Percentiles rank a stretch among this genome's conserved stretches.
Conservation (phyloP, 2,888 invertebrate species). For the Pristionchus fissidentatus region DNA sequence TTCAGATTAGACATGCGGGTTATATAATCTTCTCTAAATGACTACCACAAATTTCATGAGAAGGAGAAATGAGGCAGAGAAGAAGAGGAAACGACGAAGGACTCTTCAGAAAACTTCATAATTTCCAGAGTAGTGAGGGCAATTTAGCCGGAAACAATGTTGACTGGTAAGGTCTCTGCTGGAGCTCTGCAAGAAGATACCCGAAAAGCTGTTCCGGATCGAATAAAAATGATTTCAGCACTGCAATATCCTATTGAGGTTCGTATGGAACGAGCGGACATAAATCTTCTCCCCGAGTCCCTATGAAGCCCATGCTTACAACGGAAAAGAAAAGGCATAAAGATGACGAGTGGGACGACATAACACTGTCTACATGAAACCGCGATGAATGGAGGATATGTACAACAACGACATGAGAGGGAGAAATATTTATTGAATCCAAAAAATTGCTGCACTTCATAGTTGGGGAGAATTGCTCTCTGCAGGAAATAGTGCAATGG, state of each 20-base stretch:
- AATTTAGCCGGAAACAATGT: background rate
- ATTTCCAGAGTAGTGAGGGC: background rate
- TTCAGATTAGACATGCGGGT: too few relatives aligned
- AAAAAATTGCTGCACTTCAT: too few relatives aligned
- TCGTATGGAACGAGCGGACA: background rate
- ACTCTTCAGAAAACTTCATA: background rate
- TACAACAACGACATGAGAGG: too few relatives aligned
- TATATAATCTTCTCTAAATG: too few relatives aligned
- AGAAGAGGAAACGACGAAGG: background rate
- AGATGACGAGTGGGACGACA: constrained; percentile 24
- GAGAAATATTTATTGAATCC: too few relatives aligned
- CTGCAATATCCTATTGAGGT: background rate
- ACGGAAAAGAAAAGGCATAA: background rate
- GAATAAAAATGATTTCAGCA: too few relatives aligned
- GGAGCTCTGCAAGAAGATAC: too few relatives aligned
- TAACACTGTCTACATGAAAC: background rate
- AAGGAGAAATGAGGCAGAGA: background rate
- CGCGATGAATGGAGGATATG: too few relatives aligned
- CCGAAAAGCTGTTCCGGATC: background rate
- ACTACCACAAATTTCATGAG: too few relatives aligned
- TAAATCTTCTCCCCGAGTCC: background rate
- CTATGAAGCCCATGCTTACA: background rate
- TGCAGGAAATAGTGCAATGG: too few relatives aligned
- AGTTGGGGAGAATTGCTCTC: too few relatives aligned
- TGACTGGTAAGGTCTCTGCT: too few relatives aligned